Conservation (phyloP, 2,113 vertebrate species). For the Pygoscelis antarcticus region DNA sequence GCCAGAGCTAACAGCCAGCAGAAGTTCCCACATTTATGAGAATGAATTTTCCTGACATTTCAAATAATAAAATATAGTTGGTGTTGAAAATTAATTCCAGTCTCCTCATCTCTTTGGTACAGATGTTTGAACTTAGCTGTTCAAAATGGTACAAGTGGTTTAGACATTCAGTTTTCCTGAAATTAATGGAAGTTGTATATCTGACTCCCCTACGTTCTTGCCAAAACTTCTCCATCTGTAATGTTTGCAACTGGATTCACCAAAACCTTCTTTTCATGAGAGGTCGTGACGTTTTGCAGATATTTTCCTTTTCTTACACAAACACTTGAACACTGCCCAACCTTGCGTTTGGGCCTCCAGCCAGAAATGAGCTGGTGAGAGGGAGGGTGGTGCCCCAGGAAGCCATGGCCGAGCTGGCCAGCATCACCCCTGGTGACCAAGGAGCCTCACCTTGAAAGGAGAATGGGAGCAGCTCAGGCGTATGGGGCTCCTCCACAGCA, state of each 20-base stretch:
- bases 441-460: background rate
- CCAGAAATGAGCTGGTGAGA: background rate
- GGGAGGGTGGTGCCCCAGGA: background rate
- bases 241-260: background rate
- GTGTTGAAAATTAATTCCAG: background rate
- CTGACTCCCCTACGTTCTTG: background rate
- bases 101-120: background rate
- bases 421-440: rapidly evolving
- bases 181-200: background rate
- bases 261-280: background rate
- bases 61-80: background rate
- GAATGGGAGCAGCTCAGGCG: background rate
- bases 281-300: background rate
- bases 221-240: background rate
- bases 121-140: background rate
- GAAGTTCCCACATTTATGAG: background rate
- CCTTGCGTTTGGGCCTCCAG: background rate
- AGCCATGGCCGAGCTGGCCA: background rate
- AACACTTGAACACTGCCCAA: background rate
- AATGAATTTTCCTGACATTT: background rate
- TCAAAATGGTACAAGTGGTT: background rate
- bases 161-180: background rate
- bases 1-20: background rate
- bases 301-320: background rate
- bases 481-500: background rate